Base-by-base conservation (phyloP, 2,113 vertebrate species). In the Pleuronectes platessa region DNA sequence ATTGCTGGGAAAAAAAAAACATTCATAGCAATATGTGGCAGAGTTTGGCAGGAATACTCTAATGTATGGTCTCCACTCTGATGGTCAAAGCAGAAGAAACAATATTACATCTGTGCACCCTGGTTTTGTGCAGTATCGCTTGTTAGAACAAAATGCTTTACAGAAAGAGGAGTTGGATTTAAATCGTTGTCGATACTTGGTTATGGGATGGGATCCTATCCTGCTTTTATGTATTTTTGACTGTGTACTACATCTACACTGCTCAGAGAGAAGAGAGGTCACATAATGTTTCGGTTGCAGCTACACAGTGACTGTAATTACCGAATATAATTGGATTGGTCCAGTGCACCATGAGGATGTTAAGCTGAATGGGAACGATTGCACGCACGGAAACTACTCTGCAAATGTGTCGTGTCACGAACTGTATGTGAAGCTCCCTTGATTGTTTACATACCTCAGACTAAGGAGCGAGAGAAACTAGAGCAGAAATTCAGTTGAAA, bases 301-400 rank as follows among this genome's bases (percentile, higher is more conserved):
- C 49, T 47, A 42, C 15, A 68, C 27, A 54, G 17, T 59, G 24
- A 74, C 64, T 7, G 42, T 63, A 68, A 74, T 81, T 65, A 71
- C 15, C 27, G 13, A 51, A 35, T 62, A 15, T n/a, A 61, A 62
- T 23, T 40, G 69, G 45, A 68, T 65, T 49, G 47, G 53, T 55
- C 53, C 65, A 73, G 21, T 69, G 26, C 37, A 42, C 69, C 3
- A 7, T 45, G 15, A 62, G 49, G 27, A 54, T 37, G 65, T 69
- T 69, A 75, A 66, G 35, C 23, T 80, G 26, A 68, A 72, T 54
- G 49, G 64, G 45, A 74, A 65, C 14, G 42, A 61, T 26, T 61
- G 59, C 26, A 66, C 59, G 15, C 40, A 54, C 24, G 15, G 60
- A 15, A n/a, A 54, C 6, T 54, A 5, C n/a, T n/a, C 21, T 21